Base-by-base conservation (phyloP, 2,888 invertebrate genomes). In the Himalopsyche japonica region DNA sequence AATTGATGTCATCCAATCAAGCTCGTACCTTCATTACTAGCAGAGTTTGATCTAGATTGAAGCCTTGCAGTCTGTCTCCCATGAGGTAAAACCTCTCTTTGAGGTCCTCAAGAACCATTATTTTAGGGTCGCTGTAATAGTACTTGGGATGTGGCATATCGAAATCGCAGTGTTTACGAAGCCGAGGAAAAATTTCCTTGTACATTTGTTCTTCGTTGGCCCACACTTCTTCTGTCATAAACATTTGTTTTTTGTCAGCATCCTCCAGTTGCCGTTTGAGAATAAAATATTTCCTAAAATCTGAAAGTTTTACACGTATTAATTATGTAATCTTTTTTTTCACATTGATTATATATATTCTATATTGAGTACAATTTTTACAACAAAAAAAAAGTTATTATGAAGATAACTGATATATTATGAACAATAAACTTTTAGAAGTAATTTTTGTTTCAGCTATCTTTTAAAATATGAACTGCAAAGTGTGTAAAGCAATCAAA, bases 61-160 rank as follows among this genome's bases (percentile, higher is more conserved):
- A 48, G 7, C 87, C 87, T 15, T 30, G 49, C 20, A 81, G 27
- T 57, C 85, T 82, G 37, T 87, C 85, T 2, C 43, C 82, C 84
- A 87, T 85, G 15, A 48, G 20, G 47, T 85, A 86, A n/a, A 85
- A 85, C 0, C 27, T 82, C 18, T 81, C 83, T n/a, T 79, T 76
- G 10, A 87, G 82, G 81, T 87, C 87, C 27, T 87, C 87, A 83
- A 87, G 30, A 20, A 87, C 78, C 76, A 87, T 85, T 20, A 83
- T 70, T 3, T 82, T 57, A 4, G 37, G 27, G 37, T 86, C 86
- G 37, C 86, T 82, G 49, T 86, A 86, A 79, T 84, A 85, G 37
- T 83, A 76, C 15, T 83, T 81, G n/a, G 87, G 87, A 32, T 81
- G 70, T 1, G 84, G 82, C 8, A 87, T 82, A 12, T 80, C 77